These are phyloP conservation scores for Stenurella melanura DNA, from an alignment of 2,888 invertebrate genomes.

Conservation along the genomic window DNA sequence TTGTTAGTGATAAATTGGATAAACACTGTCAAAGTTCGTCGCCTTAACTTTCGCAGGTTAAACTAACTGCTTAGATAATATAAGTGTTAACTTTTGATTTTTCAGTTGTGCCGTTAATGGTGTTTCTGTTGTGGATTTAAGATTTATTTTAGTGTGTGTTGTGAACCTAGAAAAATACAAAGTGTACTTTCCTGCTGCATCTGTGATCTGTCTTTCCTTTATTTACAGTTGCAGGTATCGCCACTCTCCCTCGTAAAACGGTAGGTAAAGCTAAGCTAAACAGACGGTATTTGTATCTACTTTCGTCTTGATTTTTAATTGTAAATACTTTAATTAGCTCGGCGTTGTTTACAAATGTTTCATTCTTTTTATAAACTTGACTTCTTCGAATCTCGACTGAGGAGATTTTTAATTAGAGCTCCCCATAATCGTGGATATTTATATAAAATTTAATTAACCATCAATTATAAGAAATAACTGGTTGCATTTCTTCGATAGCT, in stretches of 20 bases:
- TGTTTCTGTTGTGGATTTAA: constrained; percentile 19
- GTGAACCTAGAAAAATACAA: constrained; percentile 33
- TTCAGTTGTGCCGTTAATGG: constrained; percentile 13
- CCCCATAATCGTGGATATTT: neutral
- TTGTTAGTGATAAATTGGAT: constrained; percentile 4
- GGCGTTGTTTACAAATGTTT: constrained; percentile 29
- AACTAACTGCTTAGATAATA: neutral
- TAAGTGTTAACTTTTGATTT: constrained; percentile 13
- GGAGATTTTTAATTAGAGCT: constrained; percentile 12
- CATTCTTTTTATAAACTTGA: constrained; percentile 39
- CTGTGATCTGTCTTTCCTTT: constrained; percentile 41
- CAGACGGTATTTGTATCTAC: constrained; percentile 35
- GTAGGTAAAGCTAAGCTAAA: constrained; percentile 38
- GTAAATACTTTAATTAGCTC: constrained; percentile 40
- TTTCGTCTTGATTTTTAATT: constrained; percentile 40
- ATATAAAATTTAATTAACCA: constrained; percentile 10
- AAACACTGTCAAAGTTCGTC: neutral
- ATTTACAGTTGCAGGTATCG: constrained; percentile 37
- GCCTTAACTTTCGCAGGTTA: neutral
- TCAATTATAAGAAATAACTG: constrained; percentile 3
- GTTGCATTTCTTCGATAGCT: neutral
- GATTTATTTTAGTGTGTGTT: constrained; percentile 33
- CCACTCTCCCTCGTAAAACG: constrained; percentile 33
- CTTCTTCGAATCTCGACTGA: neutral
- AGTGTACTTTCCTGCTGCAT: constrained; percentile 37